These are phyloP conservation scores for Tetragnatha montana DNA, from an alignment of 2,888 invertebrate species.

Conservation along the genomic window DNA sequence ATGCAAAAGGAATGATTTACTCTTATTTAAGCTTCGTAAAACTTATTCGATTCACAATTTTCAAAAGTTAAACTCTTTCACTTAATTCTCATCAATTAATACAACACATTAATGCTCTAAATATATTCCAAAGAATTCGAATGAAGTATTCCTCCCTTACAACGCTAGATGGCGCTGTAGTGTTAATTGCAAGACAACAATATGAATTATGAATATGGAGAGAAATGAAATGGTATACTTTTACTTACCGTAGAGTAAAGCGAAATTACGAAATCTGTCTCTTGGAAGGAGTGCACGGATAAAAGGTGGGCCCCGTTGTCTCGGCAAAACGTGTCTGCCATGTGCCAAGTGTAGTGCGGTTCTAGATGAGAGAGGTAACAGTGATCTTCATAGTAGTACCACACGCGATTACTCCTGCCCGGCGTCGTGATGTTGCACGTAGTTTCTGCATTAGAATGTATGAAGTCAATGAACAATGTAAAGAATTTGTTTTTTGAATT, in stretches of 20 bases:
- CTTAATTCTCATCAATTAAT: too few relatives aligned
- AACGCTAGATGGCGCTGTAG: too few relatives aligned
- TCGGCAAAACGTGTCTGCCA: conserved; percentile 50
- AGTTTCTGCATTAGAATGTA: conserved; percentile 7
- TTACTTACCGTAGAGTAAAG: background rate
- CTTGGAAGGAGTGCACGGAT: conserved; percentile 59
- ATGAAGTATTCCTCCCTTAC: too few relatives aligned
- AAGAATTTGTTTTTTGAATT: background rate
- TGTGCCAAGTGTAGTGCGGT: conserved; percentile 43
- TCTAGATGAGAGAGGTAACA: conserved; percentile 40
- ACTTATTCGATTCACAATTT: too few relatives aligned
- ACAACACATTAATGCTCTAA: too few relatives aligned
- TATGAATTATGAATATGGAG: background rate
- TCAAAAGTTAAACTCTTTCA: too few relatives aligned
- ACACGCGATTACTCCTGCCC: background rate
- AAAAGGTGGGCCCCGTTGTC: conserved; percentile 54
- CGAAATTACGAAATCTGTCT: conserved; percentile 51
- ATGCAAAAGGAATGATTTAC: too few relatives aligned
- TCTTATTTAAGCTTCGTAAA: too few relatives aligned
- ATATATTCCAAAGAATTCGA: too few relatives aligned
- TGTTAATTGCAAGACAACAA: too few relatives aligned
- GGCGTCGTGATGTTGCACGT: conserved; percentile 38
- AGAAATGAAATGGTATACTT: background rate
- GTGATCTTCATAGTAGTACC: conserved; percentile 45
- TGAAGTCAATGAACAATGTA: background rate